Base-by-base conservation (phyloP, 2,888 invertebrate genomes). In the Mimumesa dahlbomi region DNA sequence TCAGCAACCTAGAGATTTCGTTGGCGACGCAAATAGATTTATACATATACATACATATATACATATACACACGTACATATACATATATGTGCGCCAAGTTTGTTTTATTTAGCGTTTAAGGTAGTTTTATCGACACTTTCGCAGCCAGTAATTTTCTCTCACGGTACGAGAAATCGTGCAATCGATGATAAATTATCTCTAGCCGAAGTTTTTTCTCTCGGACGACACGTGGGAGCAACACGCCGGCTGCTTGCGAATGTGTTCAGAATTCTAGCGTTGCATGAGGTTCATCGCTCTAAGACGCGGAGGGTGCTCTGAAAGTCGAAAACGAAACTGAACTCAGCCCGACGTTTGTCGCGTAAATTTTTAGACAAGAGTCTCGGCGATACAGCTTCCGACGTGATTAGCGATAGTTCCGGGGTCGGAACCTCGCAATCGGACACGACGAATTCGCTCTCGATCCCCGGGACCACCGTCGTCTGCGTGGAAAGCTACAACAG, bases 401-500 rank as follows among this genome's bases (percentile, higher is more conserved):
- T 96, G 88, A 95, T 96, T 87, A 96, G 96, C 90, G 96, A 97
- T 91, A 97, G 96, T 85, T 96, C 96, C 77, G 97, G 97, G 66
- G 96, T 97, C 64, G 97, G 97, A 75, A 97, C 97, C 36, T 94
- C 94, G 84, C 96, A 95, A 90, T 96, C 96, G 52, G 96, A 97
- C 88, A 96, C 95, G 75, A 93, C 92, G 54, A 93, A 93, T 68
- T 95, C 95, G 75, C 93, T 95, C 81, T 94, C 94, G 76, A 92
- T 94, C 85, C 94, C 95, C 49, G 94, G 94, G 79, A 95, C 96
- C 83, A 96, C 95, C 53, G 97, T 95, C 75, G 95, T 97, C 79
- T 96, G 97, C 89, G 93, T 96, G 85, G 94, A 96, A 89, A 93
- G 95, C 69, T 96, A 95, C 90, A 93, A 93, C 77, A 93, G 94